phyloP scores from a whole-genome alignment of 2,888 invertebrate species.

The Amblyteles armatorius region DNA sequence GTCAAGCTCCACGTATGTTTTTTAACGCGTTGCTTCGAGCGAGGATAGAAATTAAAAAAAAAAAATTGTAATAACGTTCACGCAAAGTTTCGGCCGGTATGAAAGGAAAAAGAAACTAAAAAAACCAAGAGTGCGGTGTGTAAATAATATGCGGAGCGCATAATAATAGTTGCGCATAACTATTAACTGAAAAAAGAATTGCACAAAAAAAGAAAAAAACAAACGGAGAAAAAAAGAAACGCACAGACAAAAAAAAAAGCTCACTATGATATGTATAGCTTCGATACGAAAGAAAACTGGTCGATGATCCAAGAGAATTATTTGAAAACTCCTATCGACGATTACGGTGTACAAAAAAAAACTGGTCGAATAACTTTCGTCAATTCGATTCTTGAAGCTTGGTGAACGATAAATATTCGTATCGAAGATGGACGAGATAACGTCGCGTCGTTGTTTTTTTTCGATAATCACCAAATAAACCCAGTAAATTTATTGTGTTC shows the following conservation, averaged over 20 bases:
- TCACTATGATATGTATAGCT: conserved; percentile 45
- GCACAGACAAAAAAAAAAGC: conserved; percentile 43
- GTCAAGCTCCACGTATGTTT: conserved; percentile 17
- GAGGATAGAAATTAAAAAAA: conserved; percentile 2
- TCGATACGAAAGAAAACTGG: conserved; percentile 42
- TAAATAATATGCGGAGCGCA: conserved; percentile 44
- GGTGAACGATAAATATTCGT: conserved; percentile 21
- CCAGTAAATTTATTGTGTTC: conserved; percentile 70
- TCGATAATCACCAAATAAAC: conserved; percentile 68
- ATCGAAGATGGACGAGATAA: conserved; percentile 19
- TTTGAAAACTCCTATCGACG: conserved; percentile 50
- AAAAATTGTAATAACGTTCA: conserved; percentile 58
- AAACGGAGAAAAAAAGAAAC: conserved; percentile 25
- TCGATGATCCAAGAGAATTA: background rate
- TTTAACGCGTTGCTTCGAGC: conserved; percentile 34
- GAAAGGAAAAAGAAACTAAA: background rate
- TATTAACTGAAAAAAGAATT: conserved; percentile 36
- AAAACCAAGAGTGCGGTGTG: conserved; percentile 4
- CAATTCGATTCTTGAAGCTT: conserved; percentile 39
- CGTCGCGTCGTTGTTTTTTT: conserved; percentile 3
- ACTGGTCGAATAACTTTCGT: conserved; percentile 44
- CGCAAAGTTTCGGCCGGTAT: conserved; percentile 26
- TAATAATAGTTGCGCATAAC: conserved; percentile 13
- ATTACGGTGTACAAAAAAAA: conserved; percentile 10
- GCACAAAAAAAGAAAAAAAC: conserved; percentile 51